Evolutionary conservation across 2,888 invertebrate genomes (phyloP).

Genomic region (Cacoxenus indagator): DNA sequence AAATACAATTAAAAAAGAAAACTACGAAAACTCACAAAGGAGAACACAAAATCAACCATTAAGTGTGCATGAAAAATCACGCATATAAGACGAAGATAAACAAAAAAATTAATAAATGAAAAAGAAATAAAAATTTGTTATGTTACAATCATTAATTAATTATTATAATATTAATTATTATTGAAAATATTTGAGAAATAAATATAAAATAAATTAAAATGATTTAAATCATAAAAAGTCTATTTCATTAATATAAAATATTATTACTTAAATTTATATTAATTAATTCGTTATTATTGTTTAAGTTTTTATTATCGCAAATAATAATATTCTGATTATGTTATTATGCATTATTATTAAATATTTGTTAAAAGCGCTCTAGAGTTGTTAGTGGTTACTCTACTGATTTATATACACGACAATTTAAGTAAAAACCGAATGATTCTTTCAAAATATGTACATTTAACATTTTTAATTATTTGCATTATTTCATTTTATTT

Average conservation of each 20-base stretch:
- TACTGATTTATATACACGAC: conserved; percentile 22
- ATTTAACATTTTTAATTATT: not conserved
- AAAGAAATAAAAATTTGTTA: conserved; percentile 56
- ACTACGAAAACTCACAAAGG: not conserved
- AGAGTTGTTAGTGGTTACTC: conserved; percentile 13
- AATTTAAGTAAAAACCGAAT: too few species aligned
- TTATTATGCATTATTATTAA: not conserved
- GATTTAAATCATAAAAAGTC: conserved; percentile 52
- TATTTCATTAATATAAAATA: conserved; percentile 11
- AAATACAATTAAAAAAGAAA: not conserved
- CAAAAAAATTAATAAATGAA: conserved; percentile 25
- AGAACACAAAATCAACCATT: not conserved
- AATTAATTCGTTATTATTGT: not conserved
- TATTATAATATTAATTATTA: conserved; percentile 65
- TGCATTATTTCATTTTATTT: not conserved
- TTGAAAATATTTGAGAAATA: conserved; percentile 65
- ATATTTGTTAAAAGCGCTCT: not conserved
- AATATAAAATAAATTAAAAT: conserved; percentile 51
- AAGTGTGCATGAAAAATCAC: conserved; percentile 12
- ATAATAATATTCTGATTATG: not conserved
- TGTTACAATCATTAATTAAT: conserved; percentile 66
- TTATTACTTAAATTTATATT: conserved; percentile 34
- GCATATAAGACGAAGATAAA: not conserved
- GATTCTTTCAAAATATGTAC: conserved; percentile 18
- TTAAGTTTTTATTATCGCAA: not conserved